Evolutionary conservation across 2,888 invertebrate genomes (phyloP).

Genomic region (Pedicia rivosa): DNA sequence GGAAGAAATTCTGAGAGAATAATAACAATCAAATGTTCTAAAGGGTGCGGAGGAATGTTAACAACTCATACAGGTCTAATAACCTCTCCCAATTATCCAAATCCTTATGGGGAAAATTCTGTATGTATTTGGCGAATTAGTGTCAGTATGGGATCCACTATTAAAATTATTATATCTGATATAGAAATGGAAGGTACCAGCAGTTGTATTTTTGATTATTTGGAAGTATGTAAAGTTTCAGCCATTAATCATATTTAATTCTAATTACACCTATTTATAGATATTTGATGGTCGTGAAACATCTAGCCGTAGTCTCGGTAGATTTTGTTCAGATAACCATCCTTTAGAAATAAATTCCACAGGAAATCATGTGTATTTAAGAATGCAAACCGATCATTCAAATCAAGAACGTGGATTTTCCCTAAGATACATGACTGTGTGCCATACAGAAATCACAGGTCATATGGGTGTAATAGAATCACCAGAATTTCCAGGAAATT

Average conservation of each 20-base stretch:
- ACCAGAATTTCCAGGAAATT: conserved; percentile 59
- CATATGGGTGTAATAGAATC: conserved; percentile 65
- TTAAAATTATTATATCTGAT: conserved; percentile 50
- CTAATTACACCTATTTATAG: too few relatives aligned
- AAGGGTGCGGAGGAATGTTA: conserved; percentile 74
- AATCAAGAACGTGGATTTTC: conserved; percentile 58
- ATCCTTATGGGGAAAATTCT: conserved; percentile 47
- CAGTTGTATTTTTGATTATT: conserved; percentile 50
- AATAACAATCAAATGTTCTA: too few relatives aligned
- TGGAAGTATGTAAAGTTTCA: conserved; percentile 38
- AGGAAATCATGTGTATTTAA: conserved; percentile 47
- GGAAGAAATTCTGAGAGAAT: too few relatives aligned
- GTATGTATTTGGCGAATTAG: conserved; percentile 70
- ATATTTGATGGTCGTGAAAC: conserved; percentile 51
- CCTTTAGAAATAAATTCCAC: conserved; percentile 38
- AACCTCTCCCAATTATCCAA: conserved; percentile 75
- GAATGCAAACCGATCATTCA: conserved; percentile 54
- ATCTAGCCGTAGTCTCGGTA: conserved; percentile 38
- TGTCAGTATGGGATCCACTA: conserved; percentile 52
- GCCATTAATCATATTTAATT: too few relatives aligned
- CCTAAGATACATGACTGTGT: conserved; percentile 46
- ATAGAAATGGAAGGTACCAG: conserved; percentile 46
- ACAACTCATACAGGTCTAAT: conserved; percentile 53
- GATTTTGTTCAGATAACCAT: conserved; percentile 38
- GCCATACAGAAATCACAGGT: conserved; percentile 17